Evolutionary conservation across 2,888 invertebrate genomes (phyloP), one percentile per base, ranked within the genome.

Genomic region (Chrysolina oricalcia): DNA sequence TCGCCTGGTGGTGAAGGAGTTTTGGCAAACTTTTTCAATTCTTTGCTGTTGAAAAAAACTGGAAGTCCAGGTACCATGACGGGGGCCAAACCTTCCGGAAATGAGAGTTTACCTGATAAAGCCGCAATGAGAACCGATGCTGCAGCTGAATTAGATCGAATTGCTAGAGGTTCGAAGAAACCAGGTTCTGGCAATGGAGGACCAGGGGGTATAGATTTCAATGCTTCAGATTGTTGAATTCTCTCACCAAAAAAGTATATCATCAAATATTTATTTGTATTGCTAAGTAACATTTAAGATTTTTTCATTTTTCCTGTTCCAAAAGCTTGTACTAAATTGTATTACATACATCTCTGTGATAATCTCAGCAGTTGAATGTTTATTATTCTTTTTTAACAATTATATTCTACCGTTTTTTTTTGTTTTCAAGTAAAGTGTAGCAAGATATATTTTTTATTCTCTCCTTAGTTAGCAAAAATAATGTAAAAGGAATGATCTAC

Each of bases 11-110:
- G 95, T 77, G 98, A 98, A 90, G 97, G 98, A 76, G 98, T 98
- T 71, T 90, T 99, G 79, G 98, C 98, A 13, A 98, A 96, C 90
- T 99, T 99, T 92, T 99, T 99, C 91, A 98, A 98, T 91, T 98
- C 98, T 79, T 91, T 99, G 86, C 92, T 99, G 84, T 95, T 96
- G 90, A 98, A 98, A 92, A 98, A 98, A 90, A 94, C 96, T 48
- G 96, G 95, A 50, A 89, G 90, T 35, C 90, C 91, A n/a, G 89
- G 91, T 65, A 89, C 90, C 53, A 90, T 90, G 77, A 87, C 88
- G 74, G 86, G 88, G 74, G 88, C 87, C 56, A 83, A 84, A 69
- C 83, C 83, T 67, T 82, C 86, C 40, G 84, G 84, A 78, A 89
- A 65, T 53, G 80, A 80, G 21, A 79, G 76, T 87, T 85, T 86